phyloP scores from a whole-genome alignment of 92 coral and sea anemone species.

The Porites cylindrica region DNA sequence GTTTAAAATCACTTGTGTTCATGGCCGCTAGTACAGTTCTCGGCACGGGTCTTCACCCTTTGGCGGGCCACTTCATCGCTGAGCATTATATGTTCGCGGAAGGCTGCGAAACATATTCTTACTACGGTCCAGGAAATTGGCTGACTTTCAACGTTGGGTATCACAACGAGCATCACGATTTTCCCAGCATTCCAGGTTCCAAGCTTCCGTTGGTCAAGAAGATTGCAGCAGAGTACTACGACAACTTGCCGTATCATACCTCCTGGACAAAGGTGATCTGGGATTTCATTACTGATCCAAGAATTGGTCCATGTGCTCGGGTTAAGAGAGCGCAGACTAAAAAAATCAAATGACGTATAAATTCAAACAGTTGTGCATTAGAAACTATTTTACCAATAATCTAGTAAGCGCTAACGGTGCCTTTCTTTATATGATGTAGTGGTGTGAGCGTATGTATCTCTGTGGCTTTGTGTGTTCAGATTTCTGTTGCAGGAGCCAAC shows the following conservation, averaged over 20 bases:
- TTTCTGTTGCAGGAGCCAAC: too few species aligned
- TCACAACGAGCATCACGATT: conserved; percentile 85
- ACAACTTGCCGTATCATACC: conserved; percentile 67
- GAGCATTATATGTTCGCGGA: conserved; percentile 78
- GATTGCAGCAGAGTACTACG: conserved; percentile 75
- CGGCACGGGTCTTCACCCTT: conserved; percentile 76
- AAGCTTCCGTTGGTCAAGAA: conserved; percentile 66
- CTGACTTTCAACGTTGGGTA: conserved; percentile 82
- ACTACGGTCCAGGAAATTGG: conserved; percentile 76
- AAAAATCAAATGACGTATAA: conserved; percentile 6
- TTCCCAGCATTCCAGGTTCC: conserved; percentile 76
- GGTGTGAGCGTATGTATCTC: too few species aligned
- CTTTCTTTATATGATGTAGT: too few species aligned
- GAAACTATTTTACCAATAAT: too few species aligned
- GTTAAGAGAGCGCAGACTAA: conserved; percentile 45
- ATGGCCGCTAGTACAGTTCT: conserved; percentile 59
- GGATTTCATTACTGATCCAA: conserved; percentile 75
- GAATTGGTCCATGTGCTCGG: conserved; percentile 72
- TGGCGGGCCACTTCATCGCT: conserved; percentile 80
- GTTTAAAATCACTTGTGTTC: conserved; percentile 64
- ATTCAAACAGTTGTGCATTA: neutral
- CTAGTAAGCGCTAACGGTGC: too few species aligned
- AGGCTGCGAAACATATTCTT: conserved; percentile 78
- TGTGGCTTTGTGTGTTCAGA: too few species aligned
- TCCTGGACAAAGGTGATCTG: conserved; percentile 74